A percentile compares a stretch with the other conserved stretches of the same genome.
Evolutionary conservation across 2,888 invertebrate species (phyloP).

Genomic region (Ennomos erosarius): DNA sequence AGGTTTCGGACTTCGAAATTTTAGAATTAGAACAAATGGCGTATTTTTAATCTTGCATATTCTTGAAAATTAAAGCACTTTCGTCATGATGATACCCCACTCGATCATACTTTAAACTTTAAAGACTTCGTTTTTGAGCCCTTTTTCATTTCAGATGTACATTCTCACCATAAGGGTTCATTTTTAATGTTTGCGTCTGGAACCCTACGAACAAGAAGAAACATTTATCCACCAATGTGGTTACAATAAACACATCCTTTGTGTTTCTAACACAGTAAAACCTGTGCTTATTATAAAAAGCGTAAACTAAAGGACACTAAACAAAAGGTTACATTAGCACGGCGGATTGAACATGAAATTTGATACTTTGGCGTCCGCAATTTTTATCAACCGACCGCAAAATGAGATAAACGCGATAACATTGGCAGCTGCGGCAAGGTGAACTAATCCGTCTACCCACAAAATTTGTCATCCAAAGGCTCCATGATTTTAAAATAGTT

Average conservation of each 20-base stretch:
- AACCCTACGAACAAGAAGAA: too few relatives aligned
- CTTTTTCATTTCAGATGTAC: too few relatives aligned
- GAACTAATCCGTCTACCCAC: constrained; percentile 15
- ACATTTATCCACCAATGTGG: too few relatives aligned
- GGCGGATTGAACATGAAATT: constrained; percentile 28
- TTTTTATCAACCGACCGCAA: constrained; percentile 39
- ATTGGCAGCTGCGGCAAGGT: constrained; percentile 35
- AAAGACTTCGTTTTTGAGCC: too few relatives aligned
- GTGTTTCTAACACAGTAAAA: constrained; percentile 3
- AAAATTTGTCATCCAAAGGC: constrained; percentile 23
- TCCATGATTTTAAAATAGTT: constrained; percentile 4
- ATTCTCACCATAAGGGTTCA: too few relatives aligned
- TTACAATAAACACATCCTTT: not conserved
- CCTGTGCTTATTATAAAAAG: constrained; percentile 7
- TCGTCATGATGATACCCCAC: too few relatives aligned
- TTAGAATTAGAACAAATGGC: too few relatives aligned
- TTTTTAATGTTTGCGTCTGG: too few relatives aligned
- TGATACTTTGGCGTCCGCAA: constrained; percentile 29
- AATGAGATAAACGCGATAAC: constrained; percentile 37
- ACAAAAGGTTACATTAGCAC: constrained; percentile 20
- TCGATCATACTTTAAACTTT: too few relatives aligned
- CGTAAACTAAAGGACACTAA: constrained; percentile 19
- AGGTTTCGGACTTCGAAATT: too few relatives aligned
- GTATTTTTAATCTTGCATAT: too few relatives aligned
- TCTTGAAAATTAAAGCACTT: too few relatives aligned